These are phyloP conservation scores for Erpornis zantholeuca DNA, from an alignment of 2,113 vertebrate genomes.

Conservation along the genomic window DNA sequence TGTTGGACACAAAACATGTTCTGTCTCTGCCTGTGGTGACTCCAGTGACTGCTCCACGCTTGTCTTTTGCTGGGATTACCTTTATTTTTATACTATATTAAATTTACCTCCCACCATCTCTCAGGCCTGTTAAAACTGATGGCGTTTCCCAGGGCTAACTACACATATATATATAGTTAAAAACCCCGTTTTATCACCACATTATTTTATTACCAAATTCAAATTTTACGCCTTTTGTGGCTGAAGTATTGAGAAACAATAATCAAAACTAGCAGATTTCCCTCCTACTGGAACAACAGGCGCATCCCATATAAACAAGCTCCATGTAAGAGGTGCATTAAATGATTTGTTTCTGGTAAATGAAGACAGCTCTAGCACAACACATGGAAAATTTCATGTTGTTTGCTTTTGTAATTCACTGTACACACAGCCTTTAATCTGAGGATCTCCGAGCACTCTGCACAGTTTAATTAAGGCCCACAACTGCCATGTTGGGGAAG, in stretches of 20 bases:
- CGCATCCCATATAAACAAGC: constrained; percentile 7
- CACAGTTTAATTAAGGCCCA: constrained; percentile 47
- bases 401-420: constrained; percentile 52
- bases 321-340: neutral
- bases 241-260: neutral
- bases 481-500: constrained; percentile 25
- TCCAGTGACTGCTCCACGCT: neutral
- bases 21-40: neutral
- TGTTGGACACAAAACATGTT: constrained; percentile 49
- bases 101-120: constrained; percentile 26
- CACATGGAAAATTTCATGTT: constrained; percentile 37
- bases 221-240: neutral
- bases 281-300: constrained; percentile 8
- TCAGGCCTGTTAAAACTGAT: neutral
- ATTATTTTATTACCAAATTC: neutral
- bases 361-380: constrained; percentile 34
- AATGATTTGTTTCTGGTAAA: constrained; percentile 44
- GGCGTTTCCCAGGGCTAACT: neutral
- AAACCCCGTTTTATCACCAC: neutral
- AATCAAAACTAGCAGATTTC: neutral
- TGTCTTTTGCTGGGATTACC: constrained; percentile 26
- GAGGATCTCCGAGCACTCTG: neutral
- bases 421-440: constrained; percentile 40
- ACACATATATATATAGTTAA: neutral
- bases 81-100: constrained; percentile 29